phyloP scores from a whole-genome alignment of 2,888 invertebrate genomes.

The Pachliopta kotzebuea region DNA sequence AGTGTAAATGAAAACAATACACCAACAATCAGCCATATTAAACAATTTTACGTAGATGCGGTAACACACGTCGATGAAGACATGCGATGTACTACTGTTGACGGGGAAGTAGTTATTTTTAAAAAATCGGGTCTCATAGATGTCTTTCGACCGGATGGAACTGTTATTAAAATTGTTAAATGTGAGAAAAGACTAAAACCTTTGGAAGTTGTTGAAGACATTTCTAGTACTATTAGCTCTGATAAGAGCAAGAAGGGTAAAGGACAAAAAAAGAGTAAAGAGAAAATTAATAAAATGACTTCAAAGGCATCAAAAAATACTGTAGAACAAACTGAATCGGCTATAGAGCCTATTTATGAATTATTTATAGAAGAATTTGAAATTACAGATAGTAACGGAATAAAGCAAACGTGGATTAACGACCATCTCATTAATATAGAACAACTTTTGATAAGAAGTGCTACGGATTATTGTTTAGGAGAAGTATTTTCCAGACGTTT shows the following conservation, averaged over 20 bases:
- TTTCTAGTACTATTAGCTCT: constrained; percentile 41
- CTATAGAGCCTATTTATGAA: constrained; percentile 43
- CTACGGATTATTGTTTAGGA: constrained; percentile 64
- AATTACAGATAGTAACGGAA: constrained; percentile 54
- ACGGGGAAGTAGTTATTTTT: constrained; percentile 69
- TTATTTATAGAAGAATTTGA: constrained; percentile 62
- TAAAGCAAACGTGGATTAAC: constrained; percentile 54
- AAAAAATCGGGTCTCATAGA: constrained; percentile 53
- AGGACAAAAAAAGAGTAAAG: constrained; percentile 45
- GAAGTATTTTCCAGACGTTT: constrained; percentile 68
- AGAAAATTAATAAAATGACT: constrained; percentile 45
- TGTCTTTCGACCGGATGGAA: constrained; percentile 58
- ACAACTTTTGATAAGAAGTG: constrained; percentile 60
- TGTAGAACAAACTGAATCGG: constrained; percentile 37
- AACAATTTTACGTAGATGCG: constrained; percentile 51
- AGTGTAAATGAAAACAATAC: constrained; percentile 59
- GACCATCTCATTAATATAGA: constrained; percentile 47
- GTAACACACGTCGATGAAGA: constrained; percentile 49
- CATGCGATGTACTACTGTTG: constrained; percentile 63
- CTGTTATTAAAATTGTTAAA: constrained; percentile 56
- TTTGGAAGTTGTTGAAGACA: constrained; percentile 37
- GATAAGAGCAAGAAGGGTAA: constrained; percentile 55
- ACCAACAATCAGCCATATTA: constrained; percentile 58
- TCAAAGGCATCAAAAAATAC: constrained; percentile 48
- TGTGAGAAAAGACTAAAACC: constrained; percentile 45